Evolutionary conservation across 2,888 invertebrate species (phyloP).

Genomic region (Scaptomyza tumidula): DNA sequence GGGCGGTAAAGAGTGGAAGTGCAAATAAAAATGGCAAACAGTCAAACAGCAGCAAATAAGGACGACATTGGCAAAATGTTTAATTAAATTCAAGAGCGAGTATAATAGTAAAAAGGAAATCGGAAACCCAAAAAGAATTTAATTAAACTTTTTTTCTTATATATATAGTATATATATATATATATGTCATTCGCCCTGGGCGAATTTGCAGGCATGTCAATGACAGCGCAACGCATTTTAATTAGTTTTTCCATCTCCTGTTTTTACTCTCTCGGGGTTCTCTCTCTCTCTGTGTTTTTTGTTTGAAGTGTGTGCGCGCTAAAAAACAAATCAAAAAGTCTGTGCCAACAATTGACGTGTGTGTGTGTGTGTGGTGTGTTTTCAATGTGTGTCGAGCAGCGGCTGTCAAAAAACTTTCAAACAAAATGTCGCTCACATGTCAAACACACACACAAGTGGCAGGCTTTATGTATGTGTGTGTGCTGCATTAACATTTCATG

Average conservation of each 20-base stretch:
- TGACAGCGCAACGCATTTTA: slow-evolving; percentile 75
- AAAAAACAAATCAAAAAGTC: slow-evolving; percentile 70
- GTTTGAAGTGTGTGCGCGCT: slow-evolving; percentile 20
- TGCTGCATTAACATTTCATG: slow-evolving; percentile 72
- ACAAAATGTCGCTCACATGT: slow-evolving; percentile 79
- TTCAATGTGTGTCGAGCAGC: slow-evolving; percentile 48
- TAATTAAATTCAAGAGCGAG: slow-evolving; percentile 64
- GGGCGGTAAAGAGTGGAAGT: background rate
- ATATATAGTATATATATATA: background rate
- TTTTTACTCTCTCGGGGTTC: slow-evolving; percentile 11
- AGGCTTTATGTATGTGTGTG: slow-evolving; percentile 20
- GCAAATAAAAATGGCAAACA: slow-evolving; percentile 45
- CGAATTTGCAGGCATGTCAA: slow-evolving; percentile 12
- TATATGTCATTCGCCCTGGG: slow-evolving; percentile 5
- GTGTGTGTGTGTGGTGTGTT: slow-evolving; percentile 14
- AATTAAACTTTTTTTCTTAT: slow-evolving; percentile 69
- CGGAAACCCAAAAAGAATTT: slow-evolving; percentile 72
- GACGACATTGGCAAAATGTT: slow-evolving; percentile 65
- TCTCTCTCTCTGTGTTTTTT: background rate
- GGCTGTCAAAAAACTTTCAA: slow-evolving; percentile 76
- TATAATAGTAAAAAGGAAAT: slow-evolving; percentile 56
- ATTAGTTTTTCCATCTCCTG: slow-evolving; percentile 59
- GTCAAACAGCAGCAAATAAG: background rate
- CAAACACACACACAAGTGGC: slow-evolving; percentile 56
- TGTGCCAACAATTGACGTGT: slow-evolving; percentile 64